Base-by-base conservation (phyloP, 2,113 vertebrate genomes). In the Mola mola region DNA sequence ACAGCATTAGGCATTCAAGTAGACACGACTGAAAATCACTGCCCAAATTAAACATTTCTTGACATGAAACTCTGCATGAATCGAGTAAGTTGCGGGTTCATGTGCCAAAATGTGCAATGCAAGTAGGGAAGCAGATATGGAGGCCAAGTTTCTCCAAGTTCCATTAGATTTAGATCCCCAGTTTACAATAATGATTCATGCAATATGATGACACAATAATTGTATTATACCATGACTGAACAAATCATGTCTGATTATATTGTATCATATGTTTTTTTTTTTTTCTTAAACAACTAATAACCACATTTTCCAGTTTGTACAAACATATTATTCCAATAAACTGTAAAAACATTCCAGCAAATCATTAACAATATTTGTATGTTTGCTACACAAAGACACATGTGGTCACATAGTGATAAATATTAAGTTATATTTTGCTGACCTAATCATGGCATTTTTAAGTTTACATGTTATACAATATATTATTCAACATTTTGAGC, bases 31-130 rank as follows among this genome's bases (percentile, higher is more conserved):
- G n/a, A n/a, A n/a, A n/a, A n/a, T n/a, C n/a, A n/a, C n/a, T n/a
- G n/a, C n/a, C n/a, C n/a, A n/a, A n/a, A n/a, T n/a, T n/a, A n/a
- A n/a, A n/a, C n/a, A n/a, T n/a, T n/a, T n/a, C n/a, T n/a, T n/a
- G n/a, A n/a, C n/a, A n/a, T n/a, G n/a, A n/a, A n/a, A n/a, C n/a
- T n/a, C n/a, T n/a, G n/a, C n/a, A n/a, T n/a, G n/a, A n/a, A n/a
- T n/a, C n/a, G n/a, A n/a, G n/a, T n/a, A 37, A 70, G 53, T 58
- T 2, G 5, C 65, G 72, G 64, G 53, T 82, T 77, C 59, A 46
- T 0, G 10, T 65, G 8, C 60, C 29, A 25, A 1, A 37, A 49
- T 42, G 46, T 42, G 38, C 34, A 15, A 40, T 31, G 17, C 5
- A 36, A n/a, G 26, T 38, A 68, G 40, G 48, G 40, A 62, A 51